phyloP scores from a whole-genome alignment of 2,113 vertebrate species.

The Leucoraja erinaceus region DNA sequence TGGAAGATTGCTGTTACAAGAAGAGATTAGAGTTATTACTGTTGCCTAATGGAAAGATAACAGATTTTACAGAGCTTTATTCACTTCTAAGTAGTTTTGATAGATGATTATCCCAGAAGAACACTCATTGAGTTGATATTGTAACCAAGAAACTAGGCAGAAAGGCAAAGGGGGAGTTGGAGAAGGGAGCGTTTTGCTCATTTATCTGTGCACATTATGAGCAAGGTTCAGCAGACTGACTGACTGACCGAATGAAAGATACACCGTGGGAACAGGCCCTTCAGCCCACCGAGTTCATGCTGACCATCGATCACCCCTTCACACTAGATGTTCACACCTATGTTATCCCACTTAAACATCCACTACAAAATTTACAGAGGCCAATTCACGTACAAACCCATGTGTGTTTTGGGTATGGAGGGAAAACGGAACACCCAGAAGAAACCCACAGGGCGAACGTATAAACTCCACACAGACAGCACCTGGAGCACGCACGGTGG shows the following conservation, averaged over 20 bases:
- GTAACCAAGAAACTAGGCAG: neutral
- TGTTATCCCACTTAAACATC: too few species aligned
- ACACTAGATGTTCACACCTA: too few species aligned
- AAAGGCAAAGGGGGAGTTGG: neutral
- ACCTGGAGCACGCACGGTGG: too few species aligned
- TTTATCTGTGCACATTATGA: neutral
- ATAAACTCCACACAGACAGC: too few species aligned
- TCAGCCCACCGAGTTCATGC: neutral
- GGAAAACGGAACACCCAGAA: too few species aligned
- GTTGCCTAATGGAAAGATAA: neutral
- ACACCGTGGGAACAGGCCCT: too few species aligned
- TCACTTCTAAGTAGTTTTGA: neutral
- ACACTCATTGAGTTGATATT: neutral
- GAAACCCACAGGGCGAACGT: too few species aligned
- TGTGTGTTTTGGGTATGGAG: too few species aligned
- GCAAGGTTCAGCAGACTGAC: neutral
- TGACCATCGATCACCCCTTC: too few species aligned
- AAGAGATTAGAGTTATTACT: neutral
- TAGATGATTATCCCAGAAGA: neutral
- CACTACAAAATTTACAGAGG: too few species aligned
- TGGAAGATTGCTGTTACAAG: neutral
- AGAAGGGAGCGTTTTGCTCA: neutral
- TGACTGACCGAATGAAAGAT: too few species aligned
- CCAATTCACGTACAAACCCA: too few species aligned
- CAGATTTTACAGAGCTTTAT: constrained; percentile 6